Percentiles rank a stretch among this genome's conserved stretches.
Conservation (phyloP, 2,113 vertebrate species). For the Pimephales promelas region DNA sequence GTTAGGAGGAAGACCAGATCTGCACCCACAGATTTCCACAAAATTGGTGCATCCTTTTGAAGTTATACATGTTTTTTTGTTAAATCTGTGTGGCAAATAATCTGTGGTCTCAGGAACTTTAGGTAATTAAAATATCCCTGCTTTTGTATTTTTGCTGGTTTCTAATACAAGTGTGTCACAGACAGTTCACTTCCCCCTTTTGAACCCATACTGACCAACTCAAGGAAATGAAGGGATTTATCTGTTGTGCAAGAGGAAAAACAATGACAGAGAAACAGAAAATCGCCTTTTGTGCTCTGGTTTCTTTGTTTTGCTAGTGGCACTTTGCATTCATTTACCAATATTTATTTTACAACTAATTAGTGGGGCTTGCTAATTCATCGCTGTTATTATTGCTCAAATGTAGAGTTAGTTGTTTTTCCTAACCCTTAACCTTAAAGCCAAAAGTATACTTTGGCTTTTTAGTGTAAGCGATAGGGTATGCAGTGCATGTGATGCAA, state of each 20-base stretch:
- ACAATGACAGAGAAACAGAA: not conserved
- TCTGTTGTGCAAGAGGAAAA: not conserved
- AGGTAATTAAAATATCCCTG: not conserved
- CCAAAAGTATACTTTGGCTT: not conserved
- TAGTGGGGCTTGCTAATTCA: no score
- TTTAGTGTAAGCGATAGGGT: not conserved
- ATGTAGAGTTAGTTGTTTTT: no score
- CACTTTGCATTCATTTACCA: no score
- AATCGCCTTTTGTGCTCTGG: no score
- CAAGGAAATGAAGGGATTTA: constrained; percentile 30
- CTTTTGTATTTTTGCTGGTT: not conserved
- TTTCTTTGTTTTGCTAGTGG: no score
- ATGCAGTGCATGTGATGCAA: not conserved
- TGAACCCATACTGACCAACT: not conserved
- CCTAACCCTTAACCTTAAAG: no score
- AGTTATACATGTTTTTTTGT: not conserved
- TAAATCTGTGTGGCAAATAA: not conserved
- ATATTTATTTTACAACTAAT: no score
- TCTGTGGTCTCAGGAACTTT: not conserved
- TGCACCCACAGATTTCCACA: not conserved
- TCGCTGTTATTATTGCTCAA: no score
- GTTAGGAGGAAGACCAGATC: not conserved
- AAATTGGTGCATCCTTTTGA: no score
- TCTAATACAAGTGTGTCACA: not conserved
- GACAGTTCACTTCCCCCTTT: constrained; percentile 22